Conservation (phyloP, 2,888 invertebrate genomes). For the Mythimna loreyi region DNA sequence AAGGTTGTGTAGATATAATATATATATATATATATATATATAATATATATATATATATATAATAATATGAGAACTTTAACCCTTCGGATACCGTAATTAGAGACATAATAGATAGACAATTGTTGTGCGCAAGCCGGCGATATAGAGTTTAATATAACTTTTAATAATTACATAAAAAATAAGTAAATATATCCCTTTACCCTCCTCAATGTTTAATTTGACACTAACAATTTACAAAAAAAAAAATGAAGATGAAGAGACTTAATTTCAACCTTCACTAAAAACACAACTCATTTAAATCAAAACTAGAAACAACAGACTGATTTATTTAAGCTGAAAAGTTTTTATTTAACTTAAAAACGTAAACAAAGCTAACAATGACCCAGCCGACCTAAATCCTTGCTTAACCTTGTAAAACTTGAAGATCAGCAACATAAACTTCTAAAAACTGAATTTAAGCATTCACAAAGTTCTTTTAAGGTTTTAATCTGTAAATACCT, state of each 20-base stretch:
- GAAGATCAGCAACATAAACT: conserved; percentile 34
- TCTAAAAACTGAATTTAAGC: conserved; percentile 13
- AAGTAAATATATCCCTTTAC: too few species aligned
- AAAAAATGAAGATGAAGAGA: background rate
- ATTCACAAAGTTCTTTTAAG: conserved; percentile 51
- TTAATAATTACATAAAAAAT: too few species aligned
- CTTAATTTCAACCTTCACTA: background rate
- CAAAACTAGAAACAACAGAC: background rate
- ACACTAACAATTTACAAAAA: background rate
- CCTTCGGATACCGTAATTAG: too few species aligned
- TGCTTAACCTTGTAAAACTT: conserved; percentile 16
- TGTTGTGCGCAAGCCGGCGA: too few species aligned
- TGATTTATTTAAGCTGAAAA: conserved; percentile 1
- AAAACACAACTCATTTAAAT: background rate
- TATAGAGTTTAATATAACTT: too few species aligned
- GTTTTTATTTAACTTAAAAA: conserved; percentile 17
- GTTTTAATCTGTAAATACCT: conserved; percentile 33
- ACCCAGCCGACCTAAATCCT: conserved; percentile 12
- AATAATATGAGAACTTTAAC: too few species aligned
- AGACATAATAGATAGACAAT: too few species aligned
- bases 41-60: too few species aligned
- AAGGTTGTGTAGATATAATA: too few species aligned
- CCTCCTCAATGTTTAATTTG: too few species aligned
- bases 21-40: too few species aligned
- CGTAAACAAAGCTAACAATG: conserved; percentile 28